Conservation (phyloP, 2,113 vertebrate species). For the Clarias magur region DNA sequence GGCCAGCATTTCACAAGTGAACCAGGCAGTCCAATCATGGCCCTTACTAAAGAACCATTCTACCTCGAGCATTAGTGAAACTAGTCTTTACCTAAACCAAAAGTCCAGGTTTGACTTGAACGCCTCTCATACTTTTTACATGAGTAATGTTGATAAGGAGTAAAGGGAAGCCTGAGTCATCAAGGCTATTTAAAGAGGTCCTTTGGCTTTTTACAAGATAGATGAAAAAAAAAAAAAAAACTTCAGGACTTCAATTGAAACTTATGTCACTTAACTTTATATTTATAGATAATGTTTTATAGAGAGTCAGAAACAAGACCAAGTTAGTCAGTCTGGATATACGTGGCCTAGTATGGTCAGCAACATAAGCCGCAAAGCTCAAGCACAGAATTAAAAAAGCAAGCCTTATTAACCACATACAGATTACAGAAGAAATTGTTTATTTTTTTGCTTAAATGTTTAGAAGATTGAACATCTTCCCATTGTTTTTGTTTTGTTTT, state of each 20-base stretch:
- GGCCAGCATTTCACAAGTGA: no score
- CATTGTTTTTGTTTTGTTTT: conserved; percentile 1
- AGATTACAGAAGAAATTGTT: neutral
- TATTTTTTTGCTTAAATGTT: neutral
- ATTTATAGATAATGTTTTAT: neutral
- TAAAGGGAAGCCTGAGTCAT: neutral
- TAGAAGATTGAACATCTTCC: no score
- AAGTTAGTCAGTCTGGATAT: neutral
- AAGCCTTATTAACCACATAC: neutral
- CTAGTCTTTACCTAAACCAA: no score
- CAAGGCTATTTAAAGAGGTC: neutral
- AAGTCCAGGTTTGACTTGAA: no score
- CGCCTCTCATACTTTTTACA: neutral
- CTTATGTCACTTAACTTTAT: neutral
- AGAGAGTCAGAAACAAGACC: neutral
- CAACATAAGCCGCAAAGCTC: neutral
- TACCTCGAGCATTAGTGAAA: no score
- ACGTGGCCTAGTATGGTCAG: neutral
- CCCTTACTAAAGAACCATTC: no score
- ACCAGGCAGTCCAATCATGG: no score
- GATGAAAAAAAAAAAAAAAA: neutral
- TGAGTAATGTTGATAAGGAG: neutral
- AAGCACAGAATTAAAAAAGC: neutral
- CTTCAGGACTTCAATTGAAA: neutral
- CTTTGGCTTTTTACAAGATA: neutral